These are phyloP conservation scores for Lepidocolaptes lacrymiger DNA, from an alignment of 2,797 vertebrate species.

Conservation along the genomic window DNA sequence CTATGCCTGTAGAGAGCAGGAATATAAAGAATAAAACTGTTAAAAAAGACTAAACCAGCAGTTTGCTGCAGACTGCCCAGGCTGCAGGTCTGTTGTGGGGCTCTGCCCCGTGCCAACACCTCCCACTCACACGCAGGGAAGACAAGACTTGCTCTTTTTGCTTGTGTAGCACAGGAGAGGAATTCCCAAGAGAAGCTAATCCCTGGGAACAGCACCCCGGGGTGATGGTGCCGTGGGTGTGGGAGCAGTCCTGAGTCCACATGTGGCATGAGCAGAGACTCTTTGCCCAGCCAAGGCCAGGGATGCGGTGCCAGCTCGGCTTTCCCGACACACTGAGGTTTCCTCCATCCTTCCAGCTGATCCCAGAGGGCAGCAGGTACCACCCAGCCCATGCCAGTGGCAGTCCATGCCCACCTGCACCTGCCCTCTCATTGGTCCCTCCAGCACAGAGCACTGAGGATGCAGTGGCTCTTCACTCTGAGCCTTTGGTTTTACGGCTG, in stretches of 20 bases:
- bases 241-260: background rate
- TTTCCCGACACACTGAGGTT: rapidly evolving
- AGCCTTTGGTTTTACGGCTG: background rate
- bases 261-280: background rate
- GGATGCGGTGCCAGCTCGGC: rapidly evolving
- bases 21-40: no score
- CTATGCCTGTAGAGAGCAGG: background rate
- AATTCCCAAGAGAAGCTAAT: background rate
- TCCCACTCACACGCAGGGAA: rapidly evolving
- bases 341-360: background rate
- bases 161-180: background rate
- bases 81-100: rapidly evolving
- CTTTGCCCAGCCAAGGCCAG: rapidly evolving
- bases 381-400: background rate
- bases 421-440: background rate
- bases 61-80: background rate
- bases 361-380: background rate
- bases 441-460: no score
- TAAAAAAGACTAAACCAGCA: no score
- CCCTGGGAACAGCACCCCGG: background rate
- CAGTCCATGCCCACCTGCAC: rapidly evolving
- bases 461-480: rapidly evolving
- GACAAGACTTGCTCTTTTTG: background rate
- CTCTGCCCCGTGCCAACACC: background rate
- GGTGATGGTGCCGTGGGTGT: background rate